Conservation (phyloP, 2,888 invertebrate genomes). For the Ligdia adustata region DNA sequence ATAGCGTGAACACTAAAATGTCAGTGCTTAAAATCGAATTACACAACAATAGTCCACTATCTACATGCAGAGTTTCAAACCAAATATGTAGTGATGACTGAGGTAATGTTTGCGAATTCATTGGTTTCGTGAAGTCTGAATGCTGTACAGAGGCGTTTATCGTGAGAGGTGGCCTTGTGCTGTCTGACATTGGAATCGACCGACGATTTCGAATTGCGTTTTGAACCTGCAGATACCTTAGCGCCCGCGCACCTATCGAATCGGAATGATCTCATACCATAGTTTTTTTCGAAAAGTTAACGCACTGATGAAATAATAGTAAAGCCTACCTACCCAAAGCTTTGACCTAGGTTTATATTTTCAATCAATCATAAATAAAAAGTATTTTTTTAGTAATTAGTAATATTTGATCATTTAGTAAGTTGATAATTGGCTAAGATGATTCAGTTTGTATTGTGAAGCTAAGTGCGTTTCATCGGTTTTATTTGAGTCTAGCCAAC, state of each 20-base stretch:
- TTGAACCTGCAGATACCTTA: slow-evolving; percentile 52
- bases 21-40: slow-evolving; percentile 43
- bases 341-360: too few species aligned
- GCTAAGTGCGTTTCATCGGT: slow-evolving; percentile 53
- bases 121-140: slow-evolving; percentile 41
- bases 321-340: too few species aligned
- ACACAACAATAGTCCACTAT: slow-evolving; percentile 46
- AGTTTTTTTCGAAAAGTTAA: too few species aligned
- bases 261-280: slow-evolving; percentile 34
- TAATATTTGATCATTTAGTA: too few species aligned
- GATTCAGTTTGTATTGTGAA: slow-evolving; percentile 41
- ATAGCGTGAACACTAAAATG: slow-evolving; percentile 38
- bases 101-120: slow-evolving; percentile 47
- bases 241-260: slow-evolving; percentile 46
- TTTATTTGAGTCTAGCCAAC: slow-evolving; percentile 62
- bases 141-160: slow-evolving; percentile 58
- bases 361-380: too few species aligned
- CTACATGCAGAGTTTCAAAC: slow-evolving; percentile 42
- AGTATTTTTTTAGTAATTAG: too few species aligned
- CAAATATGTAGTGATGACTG: slow-evolving; percentile 48
- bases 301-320: too few species aligned
- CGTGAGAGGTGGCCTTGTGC: slow-evolving; percentile 74
- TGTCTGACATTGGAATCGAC: slow-evolving; percentile 69
- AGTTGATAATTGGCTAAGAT: too few species aligned
- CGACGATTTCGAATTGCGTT: slow-evolving; percentile 65